Percentiles rank a stretch among this genome's conserved stretches.
Evolutionary conservation across 2,113 vertebrate species (phyloP).

Genomic region (Catharus minimus): DNA sequence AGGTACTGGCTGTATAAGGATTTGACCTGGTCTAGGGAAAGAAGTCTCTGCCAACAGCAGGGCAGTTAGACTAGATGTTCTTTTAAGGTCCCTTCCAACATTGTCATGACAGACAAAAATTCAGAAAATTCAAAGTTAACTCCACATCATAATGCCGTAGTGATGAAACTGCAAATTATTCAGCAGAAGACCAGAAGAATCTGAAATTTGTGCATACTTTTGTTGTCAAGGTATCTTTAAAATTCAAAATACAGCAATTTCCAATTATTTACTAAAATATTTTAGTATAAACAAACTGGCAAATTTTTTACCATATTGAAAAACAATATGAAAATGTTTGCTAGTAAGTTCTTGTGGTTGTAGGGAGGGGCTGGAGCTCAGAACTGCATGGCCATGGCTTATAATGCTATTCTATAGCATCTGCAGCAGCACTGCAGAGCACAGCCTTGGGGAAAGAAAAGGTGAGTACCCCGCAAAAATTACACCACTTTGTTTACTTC

Average conservation of each 20-base stretch:
- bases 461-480: neutral
- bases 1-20: accelerated
- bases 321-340: neutral
- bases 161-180: neutral
- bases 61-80: neutral
- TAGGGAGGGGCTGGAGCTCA: neutral
- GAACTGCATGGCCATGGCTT: neutral
- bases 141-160: neutral
- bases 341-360: neutral
- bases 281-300: neutral
- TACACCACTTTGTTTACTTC: neutral
- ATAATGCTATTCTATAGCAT: neutral
- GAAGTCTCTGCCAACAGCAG: too few species aligned
- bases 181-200: neutral
- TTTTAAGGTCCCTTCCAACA: neutral
- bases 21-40: neutral
- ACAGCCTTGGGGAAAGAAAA: neutral
- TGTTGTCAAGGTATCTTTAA: neutral
- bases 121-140: neutral
- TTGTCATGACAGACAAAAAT: neutral
- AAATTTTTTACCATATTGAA: neutral
- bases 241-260: neutral
- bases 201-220: neutral
- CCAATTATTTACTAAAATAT: neutral
- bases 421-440: too few species aligned